Evolutionary conservation across 2,888 invertebrate species (phyloP).

Genomic region (Acrobasis consociella): DNA sequence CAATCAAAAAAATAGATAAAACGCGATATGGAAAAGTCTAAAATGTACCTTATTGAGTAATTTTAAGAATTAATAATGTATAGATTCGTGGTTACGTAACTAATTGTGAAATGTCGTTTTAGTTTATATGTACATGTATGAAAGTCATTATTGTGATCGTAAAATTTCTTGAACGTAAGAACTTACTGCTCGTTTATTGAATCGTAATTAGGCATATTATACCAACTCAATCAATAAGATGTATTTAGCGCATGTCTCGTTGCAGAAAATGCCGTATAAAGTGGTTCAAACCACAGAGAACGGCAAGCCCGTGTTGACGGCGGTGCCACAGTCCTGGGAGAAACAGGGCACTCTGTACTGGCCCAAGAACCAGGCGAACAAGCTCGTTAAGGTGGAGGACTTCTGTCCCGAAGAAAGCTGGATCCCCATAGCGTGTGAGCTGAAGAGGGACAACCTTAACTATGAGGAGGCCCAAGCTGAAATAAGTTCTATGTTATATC

Average conservation of each 20-base stretch:
- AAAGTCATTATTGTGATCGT: no score
- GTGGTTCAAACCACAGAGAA: background rate
- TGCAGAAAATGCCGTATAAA: slow-evolving; percentile 3
- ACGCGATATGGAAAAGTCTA: no score
- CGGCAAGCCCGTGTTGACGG: background rate
- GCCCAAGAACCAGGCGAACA: background rate
- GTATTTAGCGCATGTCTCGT: background rate
- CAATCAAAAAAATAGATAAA: no score
- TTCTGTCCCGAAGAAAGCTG: background rate
- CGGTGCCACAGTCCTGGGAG: background rate
- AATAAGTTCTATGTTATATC: background rate
- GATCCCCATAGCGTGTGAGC: background rate
- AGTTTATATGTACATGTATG: no score
- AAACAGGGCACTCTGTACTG: background rate
- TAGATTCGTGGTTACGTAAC: no score
- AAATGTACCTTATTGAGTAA: no score
- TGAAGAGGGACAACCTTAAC: background rate
- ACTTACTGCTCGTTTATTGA: no score
- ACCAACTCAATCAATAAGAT: background rate
- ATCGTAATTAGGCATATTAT: background rate
- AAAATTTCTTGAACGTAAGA: no score
- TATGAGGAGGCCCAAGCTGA: background rate
- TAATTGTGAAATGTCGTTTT: no score
- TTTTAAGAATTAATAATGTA: no score
- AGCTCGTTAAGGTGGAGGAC: background rate